Evolutionary conservation across 2,888 invertebrate species (phyloP).

Genomic region (Ichneumoninae sp.): DNA sequence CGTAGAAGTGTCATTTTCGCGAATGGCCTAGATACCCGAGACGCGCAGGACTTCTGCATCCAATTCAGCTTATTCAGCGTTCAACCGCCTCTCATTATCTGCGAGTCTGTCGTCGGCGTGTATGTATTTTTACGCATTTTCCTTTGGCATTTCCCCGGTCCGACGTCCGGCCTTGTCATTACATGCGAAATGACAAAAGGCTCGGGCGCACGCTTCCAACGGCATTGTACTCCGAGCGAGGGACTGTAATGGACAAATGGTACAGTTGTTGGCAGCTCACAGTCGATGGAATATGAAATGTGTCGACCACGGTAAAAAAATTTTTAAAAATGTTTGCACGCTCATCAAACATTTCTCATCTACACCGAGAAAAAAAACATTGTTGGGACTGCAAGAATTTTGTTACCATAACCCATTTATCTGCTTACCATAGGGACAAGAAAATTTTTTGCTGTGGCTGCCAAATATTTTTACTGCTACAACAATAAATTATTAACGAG

Average conservation of each 20-base stretch:
- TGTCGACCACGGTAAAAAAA: not conserved
- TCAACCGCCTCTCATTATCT: conserved; percentile 48
- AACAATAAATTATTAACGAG: too few relatives aligned
- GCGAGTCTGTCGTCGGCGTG: not conserved
- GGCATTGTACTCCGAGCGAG: not conserved
- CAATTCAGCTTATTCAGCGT: conserved; percentile 47
- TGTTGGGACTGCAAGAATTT: too few relatives aligned
- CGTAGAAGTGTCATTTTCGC: conserved; percentile 58
- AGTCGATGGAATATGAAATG: not conserved
- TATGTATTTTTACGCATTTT: conserved; percentile 38
- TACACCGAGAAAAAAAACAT: too few relatives aligned
- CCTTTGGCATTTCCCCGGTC: conserved; percentile 34
- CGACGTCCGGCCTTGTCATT: conserved; percentile 41
- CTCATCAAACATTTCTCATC: not conserved
- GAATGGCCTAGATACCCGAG: conserved; percentile 50
- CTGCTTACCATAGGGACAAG: too few relatives aligned
- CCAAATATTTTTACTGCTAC: too few relatives aligned
- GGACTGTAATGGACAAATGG: not conserved
- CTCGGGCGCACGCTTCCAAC: conserved; percentile 1
- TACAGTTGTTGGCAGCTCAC: not conserved
- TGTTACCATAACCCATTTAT: too few relatives aligned
- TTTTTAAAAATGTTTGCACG: not conserved
- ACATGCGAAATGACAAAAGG: conserved; percentile 34
- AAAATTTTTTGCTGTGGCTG: too few relatives aligned
- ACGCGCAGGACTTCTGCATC: conserved; percentile 18